Base-by-base conservation (phyloP, 2,797 vertebrate genomes). In the Smutsia temminckii region DNA sequence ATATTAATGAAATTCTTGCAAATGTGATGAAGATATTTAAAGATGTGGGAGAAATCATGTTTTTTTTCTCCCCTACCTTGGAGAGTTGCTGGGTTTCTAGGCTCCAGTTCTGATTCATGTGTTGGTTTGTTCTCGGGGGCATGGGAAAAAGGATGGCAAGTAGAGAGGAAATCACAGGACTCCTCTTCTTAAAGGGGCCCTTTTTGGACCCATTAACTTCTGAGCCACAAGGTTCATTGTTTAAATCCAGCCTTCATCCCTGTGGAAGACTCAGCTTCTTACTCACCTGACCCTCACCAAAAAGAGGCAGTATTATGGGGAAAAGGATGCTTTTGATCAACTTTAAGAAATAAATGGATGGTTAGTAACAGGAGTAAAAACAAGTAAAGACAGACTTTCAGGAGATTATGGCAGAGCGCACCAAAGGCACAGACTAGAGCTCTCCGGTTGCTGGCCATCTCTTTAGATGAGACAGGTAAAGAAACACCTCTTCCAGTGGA, bases 341-440 rank as follows among this genome's bases (percentile, higher is more conserved):
- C n/a, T 34, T 61, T 21, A 40, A 78, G 78, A 29, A 61, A 29
- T 18, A 59, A 81, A 66, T 51, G 46, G 61, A 51, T n/a, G 14
- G 61, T 4, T 59, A 25, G 0, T 42, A 18, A 25, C 29, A 5
- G 32, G 18, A 53, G 37, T 29, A 25, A n/a, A n/a, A 83, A 32
- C 89, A 51, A 69, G 20, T 27, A 3, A 74, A 29, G 16, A 46
- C 5, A 1, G 37, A 27, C 64, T 93, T 88, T 40, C 63, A 68
- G 49, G 72, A 80, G 57, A 37, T 57, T 2, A 3, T 0, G 3
- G 29, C 10, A 63, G 57, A n/a, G 72, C 0, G 23, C 29, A 55
- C 21, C 23, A 7, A 4, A 10, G 34, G 1, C 14, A 37, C 25
- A 1, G 53, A 53, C n/a, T 23, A 25, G 2, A 20, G 46, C 0